Base-by-base conservation (phyloP, 2,113 vertebrate genomes). In the Cyrtonyx montezumae region DNA sequence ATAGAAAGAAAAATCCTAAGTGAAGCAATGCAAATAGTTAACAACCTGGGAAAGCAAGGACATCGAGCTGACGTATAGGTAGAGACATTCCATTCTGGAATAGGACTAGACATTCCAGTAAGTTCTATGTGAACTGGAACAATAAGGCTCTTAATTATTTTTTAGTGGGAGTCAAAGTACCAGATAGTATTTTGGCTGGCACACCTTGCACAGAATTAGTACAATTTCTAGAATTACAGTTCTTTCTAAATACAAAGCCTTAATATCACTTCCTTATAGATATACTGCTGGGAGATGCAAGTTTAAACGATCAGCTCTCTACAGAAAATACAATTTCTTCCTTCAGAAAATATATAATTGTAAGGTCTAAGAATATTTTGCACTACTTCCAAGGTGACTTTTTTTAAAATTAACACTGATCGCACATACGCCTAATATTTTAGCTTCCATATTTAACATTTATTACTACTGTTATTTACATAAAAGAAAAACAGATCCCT, bases 21-120 rank as follows among this genome's bases (percentile, higher is more conserved):
- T 84, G 68, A 94, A 95, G 77, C 48, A 94, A 95, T 91, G 93
- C 49, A 97, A 96, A 96, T 43, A 93, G 46, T 59, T 93, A 90
- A 70, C 78, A 79, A 75, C 56, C 56, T 83, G 82, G 67, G 86
- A 95, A 95, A 93, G 55, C 37, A 96, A 93, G 65, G 69, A 95
- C 96, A 96, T 87, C 89, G 75, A 82, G 26, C 36, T 90, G 84
- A 88, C 83, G 73, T 37, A 84, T 4, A 90, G 26, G 30, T 89
- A 95, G 17, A 75, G 73, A 81, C 23, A 3, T 58, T 67, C 26
- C 26, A 53, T 25, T 53, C 51, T 30, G 51, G 51, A 53, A 28
- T 53, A 30, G 51, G 26, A 53, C 51, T 53, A 53, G 51, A 53
- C 51, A 55, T 56, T 46, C 43, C 28, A 75, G 40, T 61, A 56